phyloP scores from a whole-genome alignment of 2,113 vertebrate genomes.

The Pterocles gutturalis region DNA sequence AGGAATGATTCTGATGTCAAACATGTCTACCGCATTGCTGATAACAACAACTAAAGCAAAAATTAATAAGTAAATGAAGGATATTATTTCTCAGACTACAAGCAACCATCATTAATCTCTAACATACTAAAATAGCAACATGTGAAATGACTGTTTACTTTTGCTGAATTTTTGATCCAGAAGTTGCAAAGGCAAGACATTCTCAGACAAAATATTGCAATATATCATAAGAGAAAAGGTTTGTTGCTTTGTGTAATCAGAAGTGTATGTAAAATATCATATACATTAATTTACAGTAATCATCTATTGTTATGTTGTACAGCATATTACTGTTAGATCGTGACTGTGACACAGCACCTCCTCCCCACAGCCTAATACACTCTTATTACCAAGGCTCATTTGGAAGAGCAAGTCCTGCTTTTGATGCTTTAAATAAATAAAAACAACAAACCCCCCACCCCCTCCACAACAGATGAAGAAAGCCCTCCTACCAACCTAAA shows the following conservation, averaged over 20 bases:
- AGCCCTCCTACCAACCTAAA: neutral
- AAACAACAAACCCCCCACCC: neutral
- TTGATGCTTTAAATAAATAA: neutral
- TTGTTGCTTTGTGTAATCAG: neutral
- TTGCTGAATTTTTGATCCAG: neutral
- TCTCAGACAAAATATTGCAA: neutral
- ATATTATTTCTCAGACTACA: neutral
- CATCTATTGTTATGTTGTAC: neutral
- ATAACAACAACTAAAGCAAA: neutral
- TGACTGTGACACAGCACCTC: neutral
- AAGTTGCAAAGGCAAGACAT: neutral
- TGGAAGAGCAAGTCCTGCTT: neutral
- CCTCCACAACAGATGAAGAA: neutral
- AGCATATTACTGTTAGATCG: neutral
- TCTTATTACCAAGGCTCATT: neutral
- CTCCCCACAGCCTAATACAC: neutral
- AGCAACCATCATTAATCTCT: neutral
- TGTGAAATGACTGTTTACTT: neutral
- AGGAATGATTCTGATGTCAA: neutral
- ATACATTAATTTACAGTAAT: neutral
- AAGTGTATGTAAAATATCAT: neutral
- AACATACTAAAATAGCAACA: neutral
- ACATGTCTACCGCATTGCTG: neutral
- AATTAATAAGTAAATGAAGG: neutral
- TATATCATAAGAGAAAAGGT: neutral